phyloP scores from a whole-genome alignment of 2,888 invertebrate genomes.

The Leptopilina drosophilae region DNA sequence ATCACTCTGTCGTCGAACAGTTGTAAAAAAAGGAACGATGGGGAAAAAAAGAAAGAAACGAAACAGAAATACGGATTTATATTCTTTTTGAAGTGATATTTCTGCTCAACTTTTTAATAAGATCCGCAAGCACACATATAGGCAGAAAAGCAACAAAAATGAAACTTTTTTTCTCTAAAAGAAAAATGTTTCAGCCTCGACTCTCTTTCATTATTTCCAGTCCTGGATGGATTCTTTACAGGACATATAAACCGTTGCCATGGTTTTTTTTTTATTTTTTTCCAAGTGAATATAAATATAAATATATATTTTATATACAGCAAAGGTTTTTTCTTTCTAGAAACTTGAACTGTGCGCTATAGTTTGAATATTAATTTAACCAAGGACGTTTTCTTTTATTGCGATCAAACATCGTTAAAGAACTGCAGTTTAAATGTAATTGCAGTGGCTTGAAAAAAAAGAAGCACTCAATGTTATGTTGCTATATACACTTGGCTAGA shows the following conservation, averaged over 20 bases:
- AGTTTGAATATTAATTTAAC: conserved; percentile 20
- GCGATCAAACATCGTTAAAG: conserved; percentile 20
- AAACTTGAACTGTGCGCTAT: background rate
- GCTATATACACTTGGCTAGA: background rate
- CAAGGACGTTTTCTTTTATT: conserved; percentile 2
- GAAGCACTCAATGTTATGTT: background rate
- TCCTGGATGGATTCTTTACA: conserved; percentile 2
- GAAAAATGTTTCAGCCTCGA: background rate
- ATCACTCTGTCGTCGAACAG: background rate
- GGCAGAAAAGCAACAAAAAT: background rate
- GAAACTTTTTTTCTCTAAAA: background rate
- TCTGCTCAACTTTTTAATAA: background rate
- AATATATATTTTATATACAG: too few relatives aligned
- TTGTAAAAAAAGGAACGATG: background rate
- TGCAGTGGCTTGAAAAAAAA: background rate
- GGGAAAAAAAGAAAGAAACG: background rate
- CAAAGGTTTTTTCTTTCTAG: background rate
- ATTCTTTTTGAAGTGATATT: background rate
- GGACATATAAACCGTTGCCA: conserved; percentile 20
- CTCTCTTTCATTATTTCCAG: conserved; percentile 3
- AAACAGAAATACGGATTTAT: background rate
- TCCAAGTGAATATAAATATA: background rate
- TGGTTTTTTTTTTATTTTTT: background rate
- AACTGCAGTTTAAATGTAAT: conserved; percentile 6
- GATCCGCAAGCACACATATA: background rate